Base-by-base conservation (phyloP, 2,797 vertebrate species). In the Selene dorsalis region DNA sequence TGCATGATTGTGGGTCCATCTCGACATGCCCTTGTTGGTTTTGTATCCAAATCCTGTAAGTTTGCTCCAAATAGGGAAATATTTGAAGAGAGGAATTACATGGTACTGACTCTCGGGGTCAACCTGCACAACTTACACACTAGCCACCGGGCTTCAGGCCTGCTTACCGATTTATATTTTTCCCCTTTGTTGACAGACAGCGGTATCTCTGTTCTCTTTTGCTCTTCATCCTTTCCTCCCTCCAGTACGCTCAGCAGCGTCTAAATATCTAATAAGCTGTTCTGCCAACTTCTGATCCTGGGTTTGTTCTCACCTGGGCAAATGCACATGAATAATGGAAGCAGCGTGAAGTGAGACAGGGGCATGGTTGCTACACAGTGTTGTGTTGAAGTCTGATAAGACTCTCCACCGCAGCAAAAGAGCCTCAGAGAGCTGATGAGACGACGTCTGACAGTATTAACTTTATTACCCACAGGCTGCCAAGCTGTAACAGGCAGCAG, bases 311-410 rank as follows among this genome's bases (percentile, higher is more conserved):
- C 92, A 92, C 91, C 93, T 90, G 90, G 87, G 93, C 84, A 93
- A 93, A 93, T 89, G 90, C 88, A 86, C 89, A 92, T 94, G 77
- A 93, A 94, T 95, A 93, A 95, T 94, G 85, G 82, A 94, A 78
- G 72, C 63, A 0, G 73, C 67, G 16, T 76, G 62, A 81, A 85
- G 82, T 78, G 86, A 88, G 73, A 77, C 77, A 79, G 80, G 74
- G 77, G 79, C 65, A 81, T 60, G 69, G 85, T 43, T 80, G 64
- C 80, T 56, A 69, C 70, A 70, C 83, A 73, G 77, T 83, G 85
- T 87, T 92, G 91, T 93, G 91, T 79, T 84, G 75, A 77, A 79
- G 79, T 79, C 66, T 64, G 93, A 93, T 93, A 94, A 94, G 88
- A 81, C 86, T 71, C 73, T 73, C 77, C 81, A 73, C 73, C 48